These are phyloP conservation scores for Tapirus terrestris DNA, from an alignment of 2,113 vertebrate genomes.

Conservation along the genomic window DNA sequence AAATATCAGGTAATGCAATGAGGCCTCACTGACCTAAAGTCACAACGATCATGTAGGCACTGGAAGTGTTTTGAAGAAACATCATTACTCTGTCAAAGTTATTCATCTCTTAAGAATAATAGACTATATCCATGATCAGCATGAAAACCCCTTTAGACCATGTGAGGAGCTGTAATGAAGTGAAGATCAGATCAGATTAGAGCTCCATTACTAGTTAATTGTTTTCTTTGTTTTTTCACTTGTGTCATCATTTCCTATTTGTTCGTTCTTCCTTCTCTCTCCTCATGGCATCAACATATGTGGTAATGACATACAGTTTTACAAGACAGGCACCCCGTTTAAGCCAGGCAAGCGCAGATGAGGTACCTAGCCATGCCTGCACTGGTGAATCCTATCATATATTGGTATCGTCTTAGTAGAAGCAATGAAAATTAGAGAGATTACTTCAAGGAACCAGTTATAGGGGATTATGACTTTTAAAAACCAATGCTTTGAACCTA, in stretches of 20 bases:
- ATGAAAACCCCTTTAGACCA: background rate
- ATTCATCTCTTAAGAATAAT: background rate
- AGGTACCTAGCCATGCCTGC: background rate
- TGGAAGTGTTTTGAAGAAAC: background rate
- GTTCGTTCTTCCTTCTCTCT: background rate
- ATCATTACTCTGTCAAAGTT: background rate
- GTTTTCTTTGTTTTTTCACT: background rate
- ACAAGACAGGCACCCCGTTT: background rate
- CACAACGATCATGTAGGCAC: background rate
- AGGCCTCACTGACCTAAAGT: background rate
- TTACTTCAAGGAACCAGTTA: background rate
- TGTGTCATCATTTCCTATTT: background rate
- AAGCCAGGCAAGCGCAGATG: background rate
- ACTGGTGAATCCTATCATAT: background rate
- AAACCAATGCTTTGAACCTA: conserved; percentile 2
- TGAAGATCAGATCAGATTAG: background rate
- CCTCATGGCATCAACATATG: background rate
- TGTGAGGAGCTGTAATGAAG: background rate
- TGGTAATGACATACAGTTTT: background rate
- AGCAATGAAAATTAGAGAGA: background rate
- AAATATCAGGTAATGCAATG: background rate
- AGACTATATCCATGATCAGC: background rate
- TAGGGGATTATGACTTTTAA: background rate
- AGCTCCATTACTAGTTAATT: background rate
- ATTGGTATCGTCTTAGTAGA: background rate